These are phyloP conservation scores for Formica aserva DNA, from an alignment of 2,888 invertebrate species.

Conservation along the genomic window DNA sequence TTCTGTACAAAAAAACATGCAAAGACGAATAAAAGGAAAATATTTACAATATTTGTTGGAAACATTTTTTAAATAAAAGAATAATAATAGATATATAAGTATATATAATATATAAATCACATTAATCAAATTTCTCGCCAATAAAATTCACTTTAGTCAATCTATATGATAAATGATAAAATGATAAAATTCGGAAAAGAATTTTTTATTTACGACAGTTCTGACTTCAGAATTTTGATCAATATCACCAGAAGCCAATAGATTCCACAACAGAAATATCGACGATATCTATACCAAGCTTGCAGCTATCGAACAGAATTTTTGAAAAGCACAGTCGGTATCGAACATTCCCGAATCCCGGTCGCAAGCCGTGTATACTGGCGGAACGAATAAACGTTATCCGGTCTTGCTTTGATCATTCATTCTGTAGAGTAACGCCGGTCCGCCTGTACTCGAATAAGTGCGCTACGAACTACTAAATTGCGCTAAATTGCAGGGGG, in stretches of 20 bases:
- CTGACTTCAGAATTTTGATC: not conserved
- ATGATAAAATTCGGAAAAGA: not conserved
- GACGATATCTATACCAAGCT: not conserved
- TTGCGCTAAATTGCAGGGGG: slow-evolving; percentile 76
- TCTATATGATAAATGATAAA: not conserved
- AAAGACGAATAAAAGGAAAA: not conserved
- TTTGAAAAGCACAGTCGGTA: slow-evolving; percentile 26
- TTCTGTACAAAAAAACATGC: not conserved
- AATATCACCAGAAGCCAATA: not conserved
- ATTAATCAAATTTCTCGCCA: not conserved
- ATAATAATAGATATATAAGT: not conserved
- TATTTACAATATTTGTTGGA: not conserved
- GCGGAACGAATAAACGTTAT: slow-evolving; percentile 69
- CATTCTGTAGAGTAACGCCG: slow-evolving; percentile 59
- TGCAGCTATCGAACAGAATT: slow-evolving; percentile 13
- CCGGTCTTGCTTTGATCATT: slow-evolving; percentile 71
- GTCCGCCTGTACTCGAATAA: slow-evolving; percentile 56
- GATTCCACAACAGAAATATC: not conserved
- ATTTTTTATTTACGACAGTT: not conserved
- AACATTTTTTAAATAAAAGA: not conserved
- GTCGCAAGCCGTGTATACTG: slow-evolving; percentile 52
- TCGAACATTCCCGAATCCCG: slow-evolving; percentile 19
- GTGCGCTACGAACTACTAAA: slow-evolving; percentile 73
- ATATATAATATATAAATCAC: not conserved
- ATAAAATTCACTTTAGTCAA: not conserved